Evolutionary conservation across 2,113 vertebrate genomes (phyloP), one percentile per base, ranked within the genome.

Genomic region (Myodes glareolus): DNA sequence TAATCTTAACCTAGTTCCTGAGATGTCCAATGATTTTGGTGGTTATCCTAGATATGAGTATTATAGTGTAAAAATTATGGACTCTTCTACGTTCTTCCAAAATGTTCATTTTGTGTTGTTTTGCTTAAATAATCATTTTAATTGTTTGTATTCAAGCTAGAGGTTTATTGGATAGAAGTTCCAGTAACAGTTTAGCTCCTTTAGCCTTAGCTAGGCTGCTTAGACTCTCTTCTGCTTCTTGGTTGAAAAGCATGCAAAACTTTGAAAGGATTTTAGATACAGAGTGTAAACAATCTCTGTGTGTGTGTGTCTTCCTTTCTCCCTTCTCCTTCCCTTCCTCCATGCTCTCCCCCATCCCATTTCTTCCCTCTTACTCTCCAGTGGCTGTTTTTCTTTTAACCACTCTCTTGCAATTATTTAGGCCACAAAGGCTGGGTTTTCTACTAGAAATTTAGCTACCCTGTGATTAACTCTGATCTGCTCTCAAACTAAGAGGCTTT

Each of bases 41-140:
- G 36, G 76, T 95, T 94, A 50, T 80, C n/a, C 72, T 84, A 8
- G 52, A 76, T 45, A 0, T 76, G 19, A 94, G 68, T 92, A 91
- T 86, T 91, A 92, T 89, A 6, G 72, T 93, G 42, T 93, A 50
- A 91, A 89, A 80, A 52, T 36, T 94, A 50, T 91, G 65, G 58
- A 89, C 91, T 90, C n/a, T 82, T 6, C 93, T 87, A 25, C 45
- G 31, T 76, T 89, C 58, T 63, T 95, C 50, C 23, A 93, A 33
- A 85, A 58, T 75, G 19, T 89, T 97, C 27, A 61, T 45, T 85
- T 81, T 58, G 4, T 87, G 78, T 91, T 92, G 25, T 67, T 88
- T 92, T 85, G 21, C 88, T 91, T 95, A 94, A 96, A 86, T 78
- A 31, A 70, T 97, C 68, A 93, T n/a, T 97, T 94, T 91, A 63